Conservation (phyloP, 1,140 invertebrate genomes). For the Brachionus paranguensis region DNA sequence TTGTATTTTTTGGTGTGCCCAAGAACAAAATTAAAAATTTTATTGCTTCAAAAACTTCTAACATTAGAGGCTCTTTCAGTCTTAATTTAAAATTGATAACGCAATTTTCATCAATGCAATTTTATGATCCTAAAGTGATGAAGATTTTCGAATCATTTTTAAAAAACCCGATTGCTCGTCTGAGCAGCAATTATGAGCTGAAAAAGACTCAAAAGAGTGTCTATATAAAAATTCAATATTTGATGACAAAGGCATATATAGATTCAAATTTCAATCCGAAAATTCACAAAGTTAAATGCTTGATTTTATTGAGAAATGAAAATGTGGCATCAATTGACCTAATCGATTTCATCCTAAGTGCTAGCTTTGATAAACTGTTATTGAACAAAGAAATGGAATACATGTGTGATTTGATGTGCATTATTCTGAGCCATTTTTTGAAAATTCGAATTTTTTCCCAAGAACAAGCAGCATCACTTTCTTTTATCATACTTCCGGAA, state of each 20-base stretch:
- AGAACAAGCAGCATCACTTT: neutral
- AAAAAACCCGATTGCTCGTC: neutral
- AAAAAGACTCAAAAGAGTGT: neutral
- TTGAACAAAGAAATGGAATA: neutral
- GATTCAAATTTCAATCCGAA: neutral
- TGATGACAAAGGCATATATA: neutral
- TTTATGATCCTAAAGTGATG: neutral
- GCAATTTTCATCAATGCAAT: neutral
- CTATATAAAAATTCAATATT: conserved; percentile 12
- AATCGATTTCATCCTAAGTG: neutral
- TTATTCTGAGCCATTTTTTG: neutral
- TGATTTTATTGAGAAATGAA: conserved; percentile 8
- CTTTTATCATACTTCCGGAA: neutral
- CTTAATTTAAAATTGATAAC: neutral
- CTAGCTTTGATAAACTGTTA: neutral
- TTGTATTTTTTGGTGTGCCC: conserved; percentile 4
- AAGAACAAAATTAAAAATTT: conserved; percentile 21
- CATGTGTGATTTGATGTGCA: neutral
- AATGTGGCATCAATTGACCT: neutral
- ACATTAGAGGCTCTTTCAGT: neutral
- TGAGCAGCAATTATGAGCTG: neutral
- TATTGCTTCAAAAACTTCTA: neutral
- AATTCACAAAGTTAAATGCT: neutral
- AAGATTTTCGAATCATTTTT: neutral
- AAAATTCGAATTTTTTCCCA: neutral